Evolutionary conservation across 2,888 invertebrate species (phyloP), one percentile per base, ranked within the genome.

Genomic region (Drosophila subsilvestris): DNA sequence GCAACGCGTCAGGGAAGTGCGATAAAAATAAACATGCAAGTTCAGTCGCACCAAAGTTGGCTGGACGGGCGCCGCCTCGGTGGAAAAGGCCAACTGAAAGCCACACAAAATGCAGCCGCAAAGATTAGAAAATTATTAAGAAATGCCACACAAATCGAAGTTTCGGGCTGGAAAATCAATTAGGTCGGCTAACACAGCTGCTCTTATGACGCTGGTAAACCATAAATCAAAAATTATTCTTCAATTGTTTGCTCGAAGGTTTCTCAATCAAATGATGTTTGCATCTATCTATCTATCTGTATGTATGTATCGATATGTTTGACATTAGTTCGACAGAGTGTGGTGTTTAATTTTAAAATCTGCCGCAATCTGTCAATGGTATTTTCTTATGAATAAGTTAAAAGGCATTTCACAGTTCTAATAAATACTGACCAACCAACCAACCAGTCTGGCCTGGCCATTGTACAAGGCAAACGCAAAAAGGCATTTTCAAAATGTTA

Each of bases 361-460:
- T 63, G 43, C 54, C 63, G 66, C 67, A 69, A 69, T 22, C 70
- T 68, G 77, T 70, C 86, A 80, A 82, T 80, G 57, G 65, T 76
- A 85, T 79, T 81, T 70, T 7, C 14, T 32, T 25, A 56, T 63
- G 66, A 84, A 85, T 79, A 70, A 68, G 49, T 61, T 57, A 58
- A 58, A 20, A 25, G 42, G 51, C 55, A 65, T 63, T 53, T 48
- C 25, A 10, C 37, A 47, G 55, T 65, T 71, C 29, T 57, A 71
- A 71, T 63, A 63, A 73, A 73, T 74, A 63, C 55, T 71, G 70
- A 22, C 53, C 63, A 22, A 1, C 37, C 37, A 7, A 9, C 2
- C 27, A 27, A 27, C 8, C 27, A 8, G 37, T 6, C 37, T 14
- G 37, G 14, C 14, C 8, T 43, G n/a, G 47, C 56, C 48, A 54